Evolutionary conservation across 1,140 invertebrate species (phyloP).

Genomic region (Drosophila chauvacae): DNA sequence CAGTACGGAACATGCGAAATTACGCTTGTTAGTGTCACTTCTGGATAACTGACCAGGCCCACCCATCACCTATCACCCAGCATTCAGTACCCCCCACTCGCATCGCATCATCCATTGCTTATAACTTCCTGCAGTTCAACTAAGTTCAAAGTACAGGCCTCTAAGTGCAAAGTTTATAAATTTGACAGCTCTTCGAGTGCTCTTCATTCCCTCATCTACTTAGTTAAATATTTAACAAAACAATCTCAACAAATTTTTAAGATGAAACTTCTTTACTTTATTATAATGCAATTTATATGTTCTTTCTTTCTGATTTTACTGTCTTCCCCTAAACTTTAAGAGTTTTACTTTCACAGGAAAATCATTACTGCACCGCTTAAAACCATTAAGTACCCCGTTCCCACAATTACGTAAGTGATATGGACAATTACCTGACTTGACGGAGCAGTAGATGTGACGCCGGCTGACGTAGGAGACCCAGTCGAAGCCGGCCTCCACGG

Average conservation of each 20-base stretch:
- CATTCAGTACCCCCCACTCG: background rate
- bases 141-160: background rate
- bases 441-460: conserved; percentile 98
- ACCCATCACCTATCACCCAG: conserved; percentile 28
- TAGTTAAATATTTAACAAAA: background rate
- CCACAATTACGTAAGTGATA: conserved; percentile 14
- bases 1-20: conserved; percentile 79
- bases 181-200: background rate
- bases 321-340: background rate
- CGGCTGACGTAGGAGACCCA: conserved; percentile 99
- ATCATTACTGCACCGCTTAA: background rate
- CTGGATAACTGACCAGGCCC: conserved; percentile 64
- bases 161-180: background rate
- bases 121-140: conserved; percentile 7
- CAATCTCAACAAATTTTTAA: background rate
- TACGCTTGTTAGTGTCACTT: conserved; percentile 84
- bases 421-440: conserved; percentile 94
- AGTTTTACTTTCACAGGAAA: background rate
- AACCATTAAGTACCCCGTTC: background rate
- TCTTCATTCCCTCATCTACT: no score
- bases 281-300: no score
- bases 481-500: conserved; percentile 98
- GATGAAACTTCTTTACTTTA: background rate
- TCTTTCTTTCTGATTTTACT: no score
- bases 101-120: background rate